Evolutionary conservation across 2,888 invertebrate species (phyloP).

Genomic region (Drosophila sordidula): DNA sequence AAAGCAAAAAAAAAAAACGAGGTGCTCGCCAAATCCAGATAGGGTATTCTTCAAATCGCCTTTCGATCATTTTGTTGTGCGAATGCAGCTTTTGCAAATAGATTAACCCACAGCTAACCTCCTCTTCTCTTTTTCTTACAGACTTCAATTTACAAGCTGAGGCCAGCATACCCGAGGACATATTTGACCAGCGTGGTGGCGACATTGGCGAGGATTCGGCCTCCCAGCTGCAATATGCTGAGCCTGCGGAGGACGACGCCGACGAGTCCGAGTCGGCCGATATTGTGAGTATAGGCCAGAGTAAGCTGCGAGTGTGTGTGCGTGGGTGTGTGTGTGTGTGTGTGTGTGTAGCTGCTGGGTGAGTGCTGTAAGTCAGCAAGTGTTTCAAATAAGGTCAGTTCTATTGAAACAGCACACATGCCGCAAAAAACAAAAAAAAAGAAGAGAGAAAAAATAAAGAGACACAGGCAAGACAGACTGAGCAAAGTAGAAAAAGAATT

Average conservation of each 20-base stretch:
- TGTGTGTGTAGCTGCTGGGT: conserved; percentile 5
- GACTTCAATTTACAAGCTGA: conserved; percentile 83
- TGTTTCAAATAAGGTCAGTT: conserved; percentile 64
- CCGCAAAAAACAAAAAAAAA: not conserved
- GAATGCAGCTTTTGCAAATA: conserved; percentile 16
- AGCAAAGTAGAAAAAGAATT: conserved; percentile 4
- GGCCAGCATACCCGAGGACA: conserved; percentile 82
- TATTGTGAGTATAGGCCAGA: conserved; percentile 73
- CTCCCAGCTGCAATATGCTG: conserved; percentile 66
- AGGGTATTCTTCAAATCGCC: not conserved
- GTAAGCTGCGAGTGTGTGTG: not conserved
- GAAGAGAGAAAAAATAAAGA: not conserved
- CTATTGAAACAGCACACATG: conserved; percentile 47
- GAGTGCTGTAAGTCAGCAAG: conserved; percentile 39
- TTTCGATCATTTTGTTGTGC: not conserved
- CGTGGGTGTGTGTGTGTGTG: conserved; percentile 4
- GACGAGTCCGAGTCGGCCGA: conserved; percentile 73
- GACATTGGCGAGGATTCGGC: conserved; percentile 63
- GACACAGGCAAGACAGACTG: not conserved
- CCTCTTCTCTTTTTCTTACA: conserved; percentile 36
- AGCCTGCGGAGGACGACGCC: conserved; percentile 45
- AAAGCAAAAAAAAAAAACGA: not conserved
- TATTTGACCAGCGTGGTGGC: conserved; percentile 78
- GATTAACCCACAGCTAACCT: conserved; percentile 2
- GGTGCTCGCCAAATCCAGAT: no score